Evolutionary conservation across 2,888 invertebrate genomes (phyloP), one percentile per base, ranked within the genome.

Genomic region (Heterodera filipjevi): DNA sequence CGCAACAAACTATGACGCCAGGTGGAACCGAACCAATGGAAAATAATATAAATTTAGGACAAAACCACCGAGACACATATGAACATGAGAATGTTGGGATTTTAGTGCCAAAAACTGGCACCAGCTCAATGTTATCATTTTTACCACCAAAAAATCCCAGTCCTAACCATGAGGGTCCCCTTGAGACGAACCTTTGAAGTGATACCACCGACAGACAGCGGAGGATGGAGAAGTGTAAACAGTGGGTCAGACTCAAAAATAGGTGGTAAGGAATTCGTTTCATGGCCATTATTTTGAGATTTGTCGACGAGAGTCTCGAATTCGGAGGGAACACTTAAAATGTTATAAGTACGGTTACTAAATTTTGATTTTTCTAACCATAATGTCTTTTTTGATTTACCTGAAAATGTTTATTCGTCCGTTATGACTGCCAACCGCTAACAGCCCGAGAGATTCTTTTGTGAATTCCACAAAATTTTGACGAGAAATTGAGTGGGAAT

Each of bases 381-480:
- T n/a, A n/a, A n/a, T n/a, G n/a, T n/a, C n/a, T n/a, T n/a, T n/a
- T n/a, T 22, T 33, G 1, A 16, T 35, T 49, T 72, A 72, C 77
- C 83, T 59, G 66, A 78, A 81, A 27, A 81, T 77, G 16, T 80
- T n/a, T 22, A 81, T 75, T n/a, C 33, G 30, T n/a, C 82, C 82
- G 27, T 27, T 64, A 33, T 72, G 66, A 10, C 83, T 81, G 14
- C 66, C 59, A 16, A 83, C 74, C n/a, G 82, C 82, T 33, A 81
- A 68, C 39, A 82, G 64, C 2, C 82, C 83, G n/a, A 82, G 49
- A 33, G 53, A 30, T 53, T 53, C 71, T 30, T 44, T n/a, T 71
- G 32, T 39, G 2, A 30, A 19, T 33, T 71, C 30, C 2, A 2
- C 44, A 49, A 33, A 53, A 33, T 53, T 27, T 72, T 71, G 72